phyloP scores from a whole-genome alignment of 1,140 invertebrate genomes.

The Paramacrobiotus metropolitanus region DNA sequence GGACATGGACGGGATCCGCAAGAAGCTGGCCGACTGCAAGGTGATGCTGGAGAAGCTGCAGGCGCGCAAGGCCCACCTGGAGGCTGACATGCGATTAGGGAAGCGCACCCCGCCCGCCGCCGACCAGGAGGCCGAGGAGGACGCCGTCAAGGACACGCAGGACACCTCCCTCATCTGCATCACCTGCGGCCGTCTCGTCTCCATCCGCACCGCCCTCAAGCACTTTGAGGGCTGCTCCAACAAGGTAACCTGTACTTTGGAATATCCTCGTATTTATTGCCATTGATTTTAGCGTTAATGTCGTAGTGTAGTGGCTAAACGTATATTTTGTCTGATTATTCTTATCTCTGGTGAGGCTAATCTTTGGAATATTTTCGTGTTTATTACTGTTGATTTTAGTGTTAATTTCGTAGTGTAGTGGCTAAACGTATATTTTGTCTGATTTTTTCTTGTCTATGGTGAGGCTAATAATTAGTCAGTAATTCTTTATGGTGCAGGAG shows the following conservation, averaged over 20 bases:
- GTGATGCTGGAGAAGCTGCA: neutral
- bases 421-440: no score
- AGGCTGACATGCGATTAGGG: constrained; percentile 50
- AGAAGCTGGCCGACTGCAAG: constrained; percentile 26
- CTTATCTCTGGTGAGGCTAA: no score
- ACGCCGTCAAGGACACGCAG: constrained; percentile 49
- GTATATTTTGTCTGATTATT: no score
- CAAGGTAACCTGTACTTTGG: neutral
- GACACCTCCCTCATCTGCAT: no score
- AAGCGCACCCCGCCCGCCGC: constrained; percentile 38
- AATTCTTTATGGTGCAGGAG: no score
- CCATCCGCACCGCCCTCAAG: constrained; percentile 52
- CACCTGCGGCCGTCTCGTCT: constrained; percentile 80
- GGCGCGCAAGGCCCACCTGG: constrained; percentile 27
- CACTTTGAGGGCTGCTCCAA: constrained; percentile 79
- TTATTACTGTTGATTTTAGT: no score
- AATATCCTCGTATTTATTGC: constrained; percentile 4
- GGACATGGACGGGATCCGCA: constrained; percentile 51
- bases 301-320: no score
- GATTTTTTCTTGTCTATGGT: no score
- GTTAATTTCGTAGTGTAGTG: no score
- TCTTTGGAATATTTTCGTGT: no score
- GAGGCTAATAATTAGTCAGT: no score
- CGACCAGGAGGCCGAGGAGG: constrained; percentile 42
- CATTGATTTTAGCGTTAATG: no score